phyloP scores from a whole-genome alignment of 1,140 invertebrate species.

The Antheraea mylitta region DNA sequence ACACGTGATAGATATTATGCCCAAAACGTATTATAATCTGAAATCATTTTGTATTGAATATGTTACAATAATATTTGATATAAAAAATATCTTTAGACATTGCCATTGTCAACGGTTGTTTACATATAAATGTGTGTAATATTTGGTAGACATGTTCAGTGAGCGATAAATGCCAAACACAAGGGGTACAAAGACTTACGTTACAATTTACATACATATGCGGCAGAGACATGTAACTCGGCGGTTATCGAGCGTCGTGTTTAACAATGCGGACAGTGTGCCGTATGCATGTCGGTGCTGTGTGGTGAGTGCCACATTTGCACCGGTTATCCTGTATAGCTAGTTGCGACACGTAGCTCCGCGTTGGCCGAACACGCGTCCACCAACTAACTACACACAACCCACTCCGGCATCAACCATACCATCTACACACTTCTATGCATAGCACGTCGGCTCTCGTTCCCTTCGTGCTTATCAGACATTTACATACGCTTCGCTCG shows the following conservation, averaged over 20 bases:
- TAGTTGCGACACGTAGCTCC: background rate
- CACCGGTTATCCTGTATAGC: background rate
- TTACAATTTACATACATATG: background rate
- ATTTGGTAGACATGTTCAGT: slow-evolving; percentile 2
- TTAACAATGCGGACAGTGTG: slow-evolving; percentile 57
- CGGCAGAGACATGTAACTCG: slow-evolving; percentile 2
- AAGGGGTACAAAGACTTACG: background rate
- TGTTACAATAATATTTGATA: background rate
- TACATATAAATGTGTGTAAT: background rate
- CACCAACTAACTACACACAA: slow-evolving; percentile 19
- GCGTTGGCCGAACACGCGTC: slow-evolving; percentile 27
- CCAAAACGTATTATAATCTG: background rate
- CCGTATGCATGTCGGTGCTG: slow-evolving; percentile 20
- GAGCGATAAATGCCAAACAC: slow-evolving; percentile 1
- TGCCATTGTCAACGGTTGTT: background rate
- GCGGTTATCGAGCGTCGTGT: slow-evolving; percentile 36
- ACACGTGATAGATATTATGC: background rate
- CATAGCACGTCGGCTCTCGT: slow-evolving; percentile 31
- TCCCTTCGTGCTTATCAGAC: slow-evolving; percentile 66
- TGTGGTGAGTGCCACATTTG: slow-evolving; percentile 9
- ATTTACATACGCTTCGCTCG: slow-evolving; percentile 72
- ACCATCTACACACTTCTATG: slow-evolving; percentile 27
- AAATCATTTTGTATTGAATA: background rate
- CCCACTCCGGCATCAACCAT: slow-evolving; percentile 13
- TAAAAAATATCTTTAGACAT: background rate